These are phyloP conservation scores for Phocides pigmalion DNA, from an alignment of 1,140 invertebrate species.

Conservation along the genomic window DNA sequence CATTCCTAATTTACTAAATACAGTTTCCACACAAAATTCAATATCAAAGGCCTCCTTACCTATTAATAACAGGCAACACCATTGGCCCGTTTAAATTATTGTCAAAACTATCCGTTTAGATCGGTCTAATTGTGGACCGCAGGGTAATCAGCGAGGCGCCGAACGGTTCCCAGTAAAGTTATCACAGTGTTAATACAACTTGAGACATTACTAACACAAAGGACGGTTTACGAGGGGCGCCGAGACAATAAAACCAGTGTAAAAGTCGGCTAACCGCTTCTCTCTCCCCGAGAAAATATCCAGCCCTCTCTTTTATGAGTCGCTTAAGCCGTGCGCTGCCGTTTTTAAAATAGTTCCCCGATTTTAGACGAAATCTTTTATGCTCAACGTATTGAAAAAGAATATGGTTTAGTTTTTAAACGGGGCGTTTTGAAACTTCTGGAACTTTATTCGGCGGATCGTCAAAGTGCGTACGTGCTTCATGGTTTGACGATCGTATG, in stretches of 20 bases:
- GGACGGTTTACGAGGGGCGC: constrained; percentile 70
- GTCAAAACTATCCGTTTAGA: constrained; percentile 68
- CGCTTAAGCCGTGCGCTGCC: constrained; percentile 58
- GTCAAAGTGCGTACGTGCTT: constrained; percentile 49
- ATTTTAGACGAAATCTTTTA: constrained; percentile 51
- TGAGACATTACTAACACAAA: constrained; percentile 78
- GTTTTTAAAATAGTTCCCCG: constrained; percentile 60
- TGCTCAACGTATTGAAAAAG: constrained; percentile 45
- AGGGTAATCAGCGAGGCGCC: constrained; percentile 47
- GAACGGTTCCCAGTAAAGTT: constrained; percentile 65
- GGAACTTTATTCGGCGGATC: constrained; percentile 1
- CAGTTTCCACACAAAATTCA: constrained; percentile 55
- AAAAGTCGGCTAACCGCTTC: constrained; percentile 76
- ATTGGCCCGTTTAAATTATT: constrained; percentile 70
- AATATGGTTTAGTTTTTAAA: constrained; percentile 41
- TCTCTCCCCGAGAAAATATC: constrained; percentile 62
- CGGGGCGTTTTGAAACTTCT: background rate
- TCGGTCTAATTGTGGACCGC: constrained; percentile 55
- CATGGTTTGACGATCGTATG: constrained; percentile 50
- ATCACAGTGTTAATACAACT: constrained; percentile 78
- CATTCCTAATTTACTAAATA: constrained; percentile 63
- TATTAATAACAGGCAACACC: constrained; percentile 60
- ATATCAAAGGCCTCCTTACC: constrained; percentile 59
- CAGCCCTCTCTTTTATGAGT: constrained; percentile 67
- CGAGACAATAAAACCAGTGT: constrained; percentile 79